Evolutionary conservation across 1,140 invertebrate species (phyloP).

Genomic region (Euura saliciscinereae): DNA sequence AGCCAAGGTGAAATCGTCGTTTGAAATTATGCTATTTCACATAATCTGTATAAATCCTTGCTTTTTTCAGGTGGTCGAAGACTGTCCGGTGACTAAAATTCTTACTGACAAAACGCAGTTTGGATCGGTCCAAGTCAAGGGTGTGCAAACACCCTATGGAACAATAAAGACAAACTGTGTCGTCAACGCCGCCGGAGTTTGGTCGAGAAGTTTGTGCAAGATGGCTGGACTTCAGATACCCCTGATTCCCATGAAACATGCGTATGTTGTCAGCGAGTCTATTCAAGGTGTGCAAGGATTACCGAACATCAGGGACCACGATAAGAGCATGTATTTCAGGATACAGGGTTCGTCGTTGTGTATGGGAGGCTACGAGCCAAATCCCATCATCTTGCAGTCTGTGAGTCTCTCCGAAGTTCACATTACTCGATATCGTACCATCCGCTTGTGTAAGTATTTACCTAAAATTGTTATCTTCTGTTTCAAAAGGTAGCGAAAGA

Average conservation of each 20-base stretch:
- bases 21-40: neutral
- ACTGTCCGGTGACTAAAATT: slow-evolving; percentile 74
- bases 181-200: slow-evolving; percentile 79
- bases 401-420: slow-evolving; percentile 52
- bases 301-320: slow-evolving; percentile 86
- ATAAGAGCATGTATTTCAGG: slow-evolving; percentile 82
- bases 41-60: slow-evolving; percentile 10
- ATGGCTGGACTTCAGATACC: slow-evolving; percentile 77
- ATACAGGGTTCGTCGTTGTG: slow-evolving; percentile 81
- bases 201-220: slow-evolving; percentile 76
- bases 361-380: slow-evolving; percentile 87
- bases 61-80: slow-evolving; percentile 71
- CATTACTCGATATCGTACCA: neutral
- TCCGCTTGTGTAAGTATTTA: slow-evolving; percentile 16
- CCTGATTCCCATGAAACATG: slow-evolving; percentile 83
- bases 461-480: no score
- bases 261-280: slow-evolving; percentile 82
- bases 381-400: slow-evolving; percentile 80
- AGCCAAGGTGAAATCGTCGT: slow-evolving; percentile 64
- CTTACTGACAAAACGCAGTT: slow-evolving; percentile 64
- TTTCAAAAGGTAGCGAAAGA: slow-evolving; percentile 68
- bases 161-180: slow-evolving; percentile 76
- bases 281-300: slow-evolving; percentile 74
- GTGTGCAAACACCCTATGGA: slow-evolving; percentile 75
- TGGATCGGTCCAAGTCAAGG: slow-evolving; percentile 72